Base-by-base conservation (phyloP, 2,888 invertebrate species). In the Torymus auratus region DNA sequence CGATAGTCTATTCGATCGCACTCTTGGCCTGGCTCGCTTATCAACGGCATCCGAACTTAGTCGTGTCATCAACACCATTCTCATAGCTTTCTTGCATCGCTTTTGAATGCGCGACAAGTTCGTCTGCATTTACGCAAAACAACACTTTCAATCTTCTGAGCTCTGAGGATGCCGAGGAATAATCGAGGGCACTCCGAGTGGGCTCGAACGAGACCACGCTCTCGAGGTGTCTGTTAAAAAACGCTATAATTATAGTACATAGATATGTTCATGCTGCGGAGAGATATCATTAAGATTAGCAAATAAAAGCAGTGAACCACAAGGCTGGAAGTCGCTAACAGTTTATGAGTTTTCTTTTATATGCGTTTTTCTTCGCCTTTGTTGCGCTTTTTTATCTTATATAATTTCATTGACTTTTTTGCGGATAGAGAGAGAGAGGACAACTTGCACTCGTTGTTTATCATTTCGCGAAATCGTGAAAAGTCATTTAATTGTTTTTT, bases 261-360 rank as follows among this genome's bases (percentile, higher is more conserved):
- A 75, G 61, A 70, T 65, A 69, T 70, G 15, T 77, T 53, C 77
- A 82, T 72, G 75, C 82, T 79, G 64, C 72, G 73, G 15, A 71
- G 17, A 71, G 17, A 81, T 20, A 72, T 52, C 20, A 15, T 78
- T 78, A 71, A 73, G 61, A 75, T 82, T 78, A 82, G 62, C 73
- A 79, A 79, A 79, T 68, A 72, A 79, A 76, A 78, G 53, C 68
- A 76, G 60, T 52, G 60, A 82, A 82, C 85, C 86, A 89, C 89
- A 90, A 91, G 90, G 90, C 90, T 91, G 90, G 91, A 89, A 90
- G 89, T 90, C 52, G 58, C 85, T 84, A 84, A 70, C 15, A 69
- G 41, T 41, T 61, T 65, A 58, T 62, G 70, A 75, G 50, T 58
- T 82, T 50, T 78, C n/a, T 62, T 72, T 75, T 73, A 52, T 75